Conservation (phyloP, 1,140 invertebrate species). For the Ostrea edulis region DNA sequence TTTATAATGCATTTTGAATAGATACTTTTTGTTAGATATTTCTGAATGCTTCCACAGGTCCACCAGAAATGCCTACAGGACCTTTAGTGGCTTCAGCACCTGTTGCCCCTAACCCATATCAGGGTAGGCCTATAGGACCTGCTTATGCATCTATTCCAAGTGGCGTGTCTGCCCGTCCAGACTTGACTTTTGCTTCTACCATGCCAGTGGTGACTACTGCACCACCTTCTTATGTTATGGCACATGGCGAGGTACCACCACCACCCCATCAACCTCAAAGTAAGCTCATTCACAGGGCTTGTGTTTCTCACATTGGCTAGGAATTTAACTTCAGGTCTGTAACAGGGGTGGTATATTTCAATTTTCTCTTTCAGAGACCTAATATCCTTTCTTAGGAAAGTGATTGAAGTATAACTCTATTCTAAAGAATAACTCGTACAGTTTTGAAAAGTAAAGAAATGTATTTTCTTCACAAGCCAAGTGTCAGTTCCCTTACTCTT, state of each 20-base stretch:
- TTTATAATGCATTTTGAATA: not conserved
- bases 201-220: slow-evolving; percentile 67
- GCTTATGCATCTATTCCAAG: slow-evolving; percentile 56
- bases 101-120: slow-evolving; percentile 59
- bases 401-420: not conserved
- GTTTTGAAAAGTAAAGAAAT: no score
- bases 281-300: slow-evolving; percentile 15
- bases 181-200: slow-evolving; percentile 56
- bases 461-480: no score
- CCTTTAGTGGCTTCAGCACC: slow-evolving; percentile 48
- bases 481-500: no score
- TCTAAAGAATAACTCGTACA: not conserved
- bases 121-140: slow-evolving; percentile 58
- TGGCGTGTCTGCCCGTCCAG: slow-evolving; percentile 52
- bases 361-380: not conserved
- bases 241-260: slow-evolving; percentile 64
- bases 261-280: slow-evolving; percentile 44
- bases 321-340: not conserved
- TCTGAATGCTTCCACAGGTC: not conserved
- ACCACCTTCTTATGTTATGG: slow-evolving; percentile 63
- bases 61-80: slow-evolving; percentile 52
- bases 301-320: not conserved
- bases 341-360: not conserved
- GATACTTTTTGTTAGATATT: not conserved
- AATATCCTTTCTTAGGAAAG: not conserved